phyloP scores from a whole-genome alignment of 2,113 vertebrate species.

The Empidonax alnorum region DNA sequence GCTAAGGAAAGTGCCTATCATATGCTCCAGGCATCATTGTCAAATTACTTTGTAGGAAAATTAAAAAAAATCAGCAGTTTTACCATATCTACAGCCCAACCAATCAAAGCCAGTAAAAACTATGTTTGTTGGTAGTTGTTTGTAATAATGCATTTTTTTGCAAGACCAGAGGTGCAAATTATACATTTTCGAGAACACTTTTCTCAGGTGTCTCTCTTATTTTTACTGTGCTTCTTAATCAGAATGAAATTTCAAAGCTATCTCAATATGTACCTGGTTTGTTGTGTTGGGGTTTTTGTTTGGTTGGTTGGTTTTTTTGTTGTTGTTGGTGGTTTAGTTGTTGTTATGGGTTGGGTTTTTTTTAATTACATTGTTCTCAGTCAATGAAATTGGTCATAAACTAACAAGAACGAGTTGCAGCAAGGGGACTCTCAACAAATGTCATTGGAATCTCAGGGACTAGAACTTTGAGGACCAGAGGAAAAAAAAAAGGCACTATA shows the following conservation, averaged over 20 bases:
- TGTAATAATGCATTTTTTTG: accelerated
- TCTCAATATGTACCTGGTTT: not conserved
- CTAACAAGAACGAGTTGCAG: not conserved
- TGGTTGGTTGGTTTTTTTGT: too few relatives aligned
- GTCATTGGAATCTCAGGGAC: not conserved
- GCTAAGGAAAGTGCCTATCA: not conserved
- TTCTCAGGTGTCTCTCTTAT: not conserved
- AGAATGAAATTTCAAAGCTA: not conserved
- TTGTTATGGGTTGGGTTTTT: not conserved
- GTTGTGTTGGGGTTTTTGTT: not conserved
- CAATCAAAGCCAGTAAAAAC: not conserved
- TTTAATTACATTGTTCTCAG: not conserved
- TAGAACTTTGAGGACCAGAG: not conserved
- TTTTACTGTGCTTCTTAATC: not conserved
- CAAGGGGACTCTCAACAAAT: not conserved
- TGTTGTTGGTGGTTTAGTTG: not conserved
- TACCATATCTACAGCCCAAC: not conserved
- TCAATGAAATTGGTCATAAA: not conserved
- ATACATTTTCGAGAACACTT: not conserved
- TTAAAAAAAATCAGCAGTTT: not conserved
- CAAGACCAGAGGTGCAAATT: not conserved
- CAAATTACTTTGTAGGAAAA: not conserved
- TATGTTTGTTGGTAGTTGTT: not conserved
- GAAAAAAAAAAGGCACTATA: not conserved
- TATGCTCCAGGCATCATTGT: not conserved